Evolutionary conservation across 2,113 vertebrate genomes (phyloP).

Genomic region (Agapornis roseicollis): DNA sequence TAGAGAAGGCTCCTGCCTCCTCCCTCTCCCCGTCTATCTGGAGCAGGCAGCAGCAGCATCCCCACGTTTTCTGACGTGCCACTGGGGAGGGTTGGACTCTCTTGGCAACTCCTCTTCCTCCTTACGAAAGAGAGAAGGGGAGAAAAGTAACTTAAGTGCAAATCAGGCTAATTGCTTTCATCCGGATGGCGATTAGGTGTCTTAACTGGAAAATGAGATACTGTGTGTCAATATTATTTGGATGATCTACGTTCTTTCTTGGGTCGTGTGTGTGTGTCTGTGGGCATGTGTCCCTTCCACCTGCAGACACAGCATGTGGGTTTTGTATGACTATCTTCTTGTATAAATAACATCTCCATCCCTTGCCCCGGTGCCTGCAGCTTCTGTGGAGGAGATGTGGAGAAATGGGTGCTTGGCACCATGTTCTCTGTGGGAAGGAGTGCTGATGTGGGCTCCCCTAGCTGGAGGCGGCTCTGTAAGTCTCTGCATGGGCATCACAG

Average conservation of each 20-base stretch:
- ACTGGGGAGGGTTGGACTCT: not conserved
- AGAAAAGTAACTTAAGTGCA: not conserved
- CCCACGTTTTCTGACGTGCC: fast-evolving
- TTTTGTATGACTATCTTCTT: not conserved
- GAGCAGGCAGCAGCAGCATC: not conserved
- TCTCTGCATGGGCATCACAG: fast-evolving
- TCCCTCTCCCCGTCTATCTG: not conserved
- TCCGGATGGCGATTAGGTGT: not conserved
- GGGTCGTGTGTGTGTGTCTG: not conserved
- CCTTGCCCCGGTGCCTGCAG: not conserved
- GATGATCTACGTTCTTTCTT: not conserved
- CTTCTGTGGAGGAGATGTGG: not conserved
- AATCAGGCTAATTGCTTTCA: not conserved
- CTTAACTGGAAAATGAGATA: not conserved
- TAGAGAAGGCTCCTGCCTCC: not conserved
- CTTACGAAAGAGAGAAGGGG: not conserved
- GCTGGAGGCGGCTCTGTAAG: not conserved
- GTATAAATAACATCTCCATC: not conserved
- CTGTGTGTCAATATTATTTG: fast-evolving
- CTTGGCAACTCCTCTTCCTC: not conserved
- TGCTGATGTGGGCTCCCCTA: fast-evolving
- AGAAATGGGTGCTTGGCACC: not conserved
- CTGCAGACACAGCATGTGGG: fast-evolving
- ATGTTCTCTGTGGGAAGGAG: fast-evolving
- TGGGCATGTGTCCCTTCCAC: not conserved